phyloP scores from a whole-genome alignment of 2,888 invertebrate species.

The Holacanthella duospinosa region DNA sequence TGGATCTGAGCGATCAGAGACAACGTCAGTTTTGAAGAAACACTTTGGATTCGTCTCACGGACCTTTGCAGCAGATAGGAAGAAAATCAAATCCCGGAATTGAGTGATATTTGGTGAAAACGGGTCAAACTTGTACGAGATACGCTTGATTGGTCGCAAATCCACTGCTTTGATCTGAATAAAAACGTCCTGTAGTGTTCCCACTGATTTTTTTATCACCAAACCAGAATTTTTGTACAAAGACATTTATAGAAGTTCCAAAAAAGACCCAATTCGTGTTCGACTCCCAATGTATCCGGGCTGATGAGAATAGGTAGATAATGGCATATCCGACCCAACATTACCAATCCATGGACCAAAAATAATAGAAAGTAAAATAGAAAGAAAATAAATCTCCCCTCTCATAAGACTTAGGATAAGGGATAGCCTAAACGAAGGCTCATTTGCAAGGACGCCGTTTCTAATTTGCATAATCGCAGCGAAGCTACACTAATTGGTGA shows the following conservation, averaged over 20 bases:
- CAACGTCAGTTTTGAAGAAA: constrained; percentile 60
- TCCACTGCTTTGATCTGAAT: constrained; percentile 61
- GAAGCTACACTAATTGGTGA: too few relatives aligned
- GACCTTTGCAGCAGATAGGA: constrained; percentile 57
- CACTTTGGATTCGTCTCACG: constrained; percentile 63
- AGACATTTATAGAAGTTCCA: constrained; percentile 25
- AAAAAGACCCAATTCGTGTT: too few relatives aligned
- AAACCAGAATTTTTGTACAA: constrained; percentile 15
- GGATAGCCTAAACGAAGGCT: too few relatives aligned
- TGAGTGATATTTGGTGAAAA: constrained; percentile 60
- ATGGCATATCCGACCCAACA: too few relatives aligned
- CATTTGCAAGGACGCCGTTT: too few relatives aligned
- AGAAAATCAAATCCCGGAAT: constrained; percentile 61
- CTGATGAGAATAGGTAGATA: too few relatives aligned
- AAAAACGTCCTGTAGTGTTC: constrained; percentile 59
- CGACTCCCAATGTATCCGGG: too few relatives aligned
- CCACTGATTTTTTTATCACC: constrained; percentile 42
- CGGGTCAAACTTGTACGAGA: constrained; percentile 73
- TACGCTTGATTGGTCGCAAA: constrained; percentile 65
- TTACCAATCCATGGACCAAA: too few relatives aligned
- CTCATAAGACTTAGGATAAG: too few relatives aligned
- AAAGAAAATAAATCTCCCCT: too few relatives aligned
- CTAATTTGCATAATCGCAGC: too few relatives aligned
- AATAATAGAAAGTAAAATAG: too few relatives aligned
- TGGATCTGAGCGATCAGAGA: constrained; percentile 68